phyloP scores from a whole-genome alignment of 1,140 invertebrate genomes.

The Drosophila nigrodunni region DNA sequence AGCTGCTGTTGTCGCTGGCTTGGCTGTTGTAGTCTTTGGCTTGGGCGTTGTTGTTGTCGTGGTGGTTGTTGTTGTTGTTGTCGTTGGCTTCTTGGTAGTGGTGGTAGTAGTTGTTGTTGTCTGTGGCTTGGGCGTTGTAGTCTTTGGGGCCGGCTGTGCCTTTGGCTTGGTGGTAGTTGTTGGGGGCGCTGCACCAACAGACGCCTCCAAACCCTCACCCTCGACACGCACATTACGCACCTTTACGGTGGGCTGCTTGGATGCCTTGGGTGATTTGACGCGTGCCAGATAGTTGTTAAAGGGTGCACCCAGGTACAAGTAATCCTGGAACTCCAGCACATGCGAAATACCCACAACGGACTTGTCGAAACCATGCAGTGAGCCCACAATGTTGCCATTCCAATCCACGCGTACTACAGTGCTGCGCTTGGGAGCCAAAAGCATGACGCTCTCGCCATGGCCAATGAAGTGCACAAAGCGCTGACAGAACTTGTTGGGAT shows the following conservation, averaged over 20 bases:
- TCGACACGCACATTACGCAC: slow-evolving; percentile 80
- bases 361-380: slow-evolving; percentile 86
- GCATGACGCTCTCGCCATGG: slow-evolving; percentile 75
- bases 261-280: slow-evolving; percentile 86
- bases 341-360: slow-evolving; percentile 85
- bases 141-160: slow-evolving; percentile 50
- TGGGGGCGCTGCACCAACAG: slow-evolving; percentile 56
- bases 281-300: slow-evolving; percentile 88
- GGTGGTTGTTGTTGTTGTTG: slow-evolving; percentile 52
- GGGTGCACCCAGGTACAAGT: slow-evolving; percentile 88
- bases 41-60: slow-evolving; percentile 51
- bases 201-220: slow-evolving; percentile 70
- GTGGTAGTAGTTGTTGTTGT: slow-evolving; percentile 56
- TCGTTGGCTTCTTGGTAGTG: slow-evolving; percentile 54
- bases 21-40: slow-evolving; percentile 63
- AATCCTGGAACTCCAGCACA: slow-evolving; percentile 87
- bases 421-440: slow-evolving; percentile 82
- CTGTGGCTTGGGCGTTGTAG: slow-evolving; percentile 81
- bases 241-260: slow-evolving; percentile 84
- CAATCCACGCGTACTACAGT: slow-evolving; percentile 87
- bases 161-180: slow-evolving; percentile 53
- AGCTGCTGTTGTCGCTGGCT: slow-evolving; percentile 56
- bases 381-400: slow-evolving; percentile 88
- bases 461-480: slow-evolving; percentile 85
- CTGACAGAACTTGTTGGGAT: slow-evolving; percentile 83